Conservation (phyloP, 2,797 vertebrate species). For the Neopelma chrysocephalum region DNA sequence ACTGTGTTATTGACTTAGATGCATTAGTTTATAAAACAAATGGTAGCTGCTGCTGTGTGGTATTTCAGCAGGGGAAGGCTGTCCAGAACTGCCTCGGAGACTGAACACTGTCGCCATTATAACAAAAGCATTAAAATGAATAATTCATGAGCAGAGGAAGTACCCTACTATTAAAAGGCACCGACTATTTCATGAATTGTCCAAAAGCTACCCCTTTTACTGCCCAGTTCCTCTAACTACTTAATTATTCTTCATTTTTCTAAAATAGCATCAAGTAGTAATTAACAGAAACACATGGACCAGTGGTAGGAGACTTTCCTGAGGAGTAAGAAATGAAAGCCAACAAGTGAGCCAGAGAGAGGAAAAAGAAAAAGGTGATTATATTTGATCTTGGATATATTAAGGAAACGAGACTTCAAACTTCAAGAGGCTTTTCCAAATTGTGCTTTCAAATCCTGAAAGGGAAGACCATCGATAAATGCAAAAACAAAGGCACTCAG, state of each 20-base stretch:
- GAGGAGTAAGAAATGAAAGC: neutral
- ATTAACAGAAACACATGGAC: neutral
- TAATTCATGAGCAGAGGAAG: slow-evolving; percentile 70
- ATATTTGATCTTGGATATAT: neutral
- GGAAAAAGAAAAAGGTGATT: neutral
- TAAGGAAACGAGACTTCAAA: neutral
- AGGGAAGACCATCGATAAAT: neutral
- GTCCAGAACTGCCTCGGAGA: slow-evolving; percentile 61
- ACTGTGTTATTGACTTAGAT: slow-evolving; percentile 42
- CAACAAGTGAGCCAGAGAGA: neutral
- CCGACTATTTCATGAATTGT: slow-evolving; percentile 40
- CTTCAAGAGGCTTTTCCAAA: slow-evolving; percentile 7
- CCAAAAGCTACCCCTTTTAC: slow-evolving; percentile 23
- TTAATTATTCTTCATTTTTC: slow-evolving; percentile 35
- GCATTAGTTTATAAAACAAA: slow-evolving; percentile 66
- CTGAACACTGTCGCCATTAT: slow-evolving; percentile 72
- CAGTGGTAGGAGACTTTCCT: neutral
- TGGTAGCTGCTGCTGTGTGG: slow-evolving; percentile 50
- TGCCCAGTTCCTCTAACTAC: slow-evolving; percentile 28
- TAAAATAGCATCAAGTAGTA: neutral
- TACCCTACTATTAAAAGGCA: slow-evolving; percentile 60
- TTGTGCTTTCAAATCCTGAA: neutral
- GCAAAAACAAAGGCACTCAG: neutral
- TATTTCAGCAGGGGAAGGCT: slow-evolving; percentile 66
- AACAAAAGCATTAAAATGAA: slow-evolving; percentile 75